phyloP scores from a whole-genome alignment of 2,113 vertebrate genomes.

The Agelaius phoeniceus region DNA sequence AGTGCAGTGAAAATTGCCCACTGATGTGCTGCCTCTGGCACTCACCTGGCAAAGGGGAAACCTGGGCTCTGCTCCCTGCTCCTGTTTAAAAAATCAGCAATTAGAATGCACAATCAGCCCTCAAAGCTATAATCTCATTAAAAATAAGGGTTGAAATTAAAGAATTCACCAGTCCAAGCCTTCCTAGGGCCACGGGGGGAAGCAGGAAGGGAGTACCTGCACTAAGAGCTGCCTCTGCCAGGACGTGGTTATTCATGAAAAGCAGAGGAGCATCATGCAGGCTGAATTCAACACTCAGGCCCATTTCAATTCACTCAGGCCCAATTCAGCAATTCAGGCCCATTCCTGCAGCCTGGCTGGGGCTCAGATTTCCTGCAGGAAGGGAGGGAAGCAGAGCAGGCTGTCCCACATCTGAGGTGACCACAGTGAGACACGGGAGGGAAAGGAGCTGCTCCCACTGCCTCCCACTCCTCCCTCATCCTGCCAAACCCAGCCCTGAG shows the following conservation, averaged over 20 bases:
- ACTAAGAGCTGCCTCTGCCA: not conserved
- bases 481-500: not conserved
- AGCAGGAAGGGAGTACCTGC: not conserved
- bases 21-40: not conserved
- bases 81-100: not conserved
- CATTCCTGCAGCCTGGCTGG: not conserved
- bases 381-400: not conserved
- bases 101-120: not conserved
- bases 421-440: not conserved
- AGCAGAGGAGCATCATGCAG: not conserved
- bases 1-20: not conserved
- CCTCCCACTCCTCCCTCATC: not conserved
- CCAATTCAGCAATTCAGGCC: too few relatives aligned
- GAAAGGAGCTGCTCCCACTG: not conserved
- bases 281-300: not conserved
- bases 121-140: not conserved
- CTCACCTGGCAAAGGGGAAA: not conserved
- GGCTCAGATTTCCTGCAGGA: not conserved
- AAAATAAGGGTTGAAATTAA: not conserved
- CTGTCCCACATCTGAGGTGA: not conserved
- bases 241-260: not conserved
- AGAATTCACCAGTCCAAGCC: not conserved
- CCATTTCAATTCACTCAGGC: too few relatives aligned
- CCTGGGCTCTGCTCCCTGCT: not conserved
- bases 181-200: not conserved